Evolutionary conservation across 2,113 vertebrate genomes (phyloP).

Genomic region (Andinoacara biseriatus): DNA sequence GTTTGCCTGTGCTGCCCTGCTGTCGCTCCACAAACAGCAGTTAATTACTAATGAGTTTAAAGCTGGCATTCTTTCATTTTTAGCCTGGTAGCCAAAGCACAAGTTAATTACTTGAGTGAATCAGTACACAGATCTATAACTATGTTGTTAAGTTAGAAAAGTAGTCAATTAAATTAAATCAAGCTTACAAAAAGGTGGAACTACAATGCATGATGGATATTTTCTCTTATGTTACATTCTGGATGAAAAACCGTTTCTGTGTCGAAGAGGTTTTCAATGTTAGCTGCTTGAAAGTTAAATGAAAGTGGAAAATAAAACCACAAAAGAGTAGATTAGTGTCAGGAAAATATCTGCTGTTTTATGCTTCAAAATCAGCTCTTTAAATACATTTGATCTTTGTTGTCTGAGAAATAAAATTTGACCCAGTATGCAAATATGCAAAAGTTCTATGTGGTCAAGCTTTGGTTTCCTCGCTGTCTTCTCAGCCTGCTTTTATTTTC

Average conservation of each 20-base stretch:
- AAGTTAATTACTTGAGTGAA: conserved; percentile 1
- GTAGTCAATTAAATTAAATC: neutral
- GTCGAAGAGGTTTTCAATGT: neutral
- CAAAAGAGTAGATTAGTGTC: neutral
- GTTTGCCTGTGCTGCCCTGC: neutral
- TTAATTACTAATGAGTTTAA: conserved; percentile 6
- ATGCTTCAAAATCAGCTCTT: neutral
- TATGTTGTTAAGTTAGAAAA: neutral
- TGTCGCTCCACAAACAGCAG: conserved; percentile 2
- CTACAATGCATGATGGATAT: neutral
- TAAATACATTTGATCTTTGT: neutral
- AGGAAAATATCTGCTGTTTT: neutral
- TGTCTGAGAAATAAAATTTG: neutral
- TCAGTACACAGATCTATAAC: neutral
- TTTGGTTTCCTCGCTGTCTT: neutral
- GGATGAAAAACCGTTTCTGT: neutral
- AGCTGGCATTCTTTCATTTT: neutral
- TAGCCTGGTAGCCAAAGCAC: conserved; percentile 9
- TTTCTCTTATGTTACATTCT: neutral
- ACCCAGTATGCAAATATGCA: neutral
- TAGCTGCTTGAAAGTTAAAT: neutral
- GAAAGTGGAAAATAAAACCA: neutral
- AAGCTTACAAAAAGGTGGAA: neutral
- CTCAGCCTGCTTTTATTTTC: neutral
- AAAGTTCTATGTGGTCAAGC: neutral